These are phyloP conservation scores for Uromys caudimaculatus DNA, from an alignment of 2,797 vertebrate species.

Conservation along the genomic window DNA sequence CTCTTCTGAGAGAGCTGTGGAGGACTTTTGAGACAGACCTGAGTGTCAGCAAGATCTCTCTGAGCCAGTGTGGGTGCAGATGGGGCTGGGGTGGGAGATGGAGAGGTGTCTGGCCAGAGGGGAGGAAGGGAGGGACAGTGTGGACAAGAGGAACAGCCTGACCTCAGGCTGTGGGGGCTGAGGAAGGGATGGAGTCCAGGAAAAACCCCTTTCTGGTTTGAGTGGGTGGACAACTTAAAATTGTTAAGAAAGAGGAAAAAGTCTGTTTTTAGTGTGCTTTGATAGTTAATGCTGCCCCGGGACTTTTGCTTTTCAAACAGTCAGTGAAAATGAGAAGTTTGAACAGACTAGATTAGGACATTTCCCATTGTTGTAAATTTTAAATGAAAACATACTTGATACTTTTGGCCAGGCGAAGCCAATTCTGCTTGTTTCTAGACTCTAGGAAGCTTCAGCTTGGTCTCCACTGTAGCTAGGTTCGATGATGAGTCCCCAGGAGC, in stretches of 20 bases:
- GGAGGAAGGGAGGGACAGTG: neutral
- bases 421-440: neutral
- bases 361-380: neutral
- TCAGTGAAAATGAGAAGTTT: neutral
- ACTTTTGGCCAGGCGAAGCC: neutral
- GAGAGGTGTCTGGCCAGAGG: no score
- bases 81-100: neutral
- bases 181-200: neutral
- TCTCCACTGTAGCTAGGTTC: neutral
- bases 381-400: neutral
- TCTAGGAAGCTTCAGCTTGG: no score
- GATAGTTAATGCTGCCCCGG: neutral
- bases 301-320: neutral
- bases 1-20: neutral
- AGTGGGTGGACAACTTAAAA: slow-evolving; percentile 3
- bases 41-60: neutral
- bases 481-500: neutral
- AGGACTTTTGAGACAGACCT: neutral
- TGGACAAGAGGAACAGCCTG: neutral
- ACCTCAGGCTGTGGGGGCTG: neutral
- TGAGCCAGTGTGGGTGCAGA: neutral
- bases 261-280: neutral
- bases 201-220: slow-evolving; percentile 32
- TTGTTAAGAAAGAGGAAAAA: neutral
- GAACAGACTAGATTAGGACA: neutral